These are phyloP conservation scores for Capreolus pygargus DNA, from an alignment of 2,113 vertebrate species.

Conservation along the genomic window DNA sequence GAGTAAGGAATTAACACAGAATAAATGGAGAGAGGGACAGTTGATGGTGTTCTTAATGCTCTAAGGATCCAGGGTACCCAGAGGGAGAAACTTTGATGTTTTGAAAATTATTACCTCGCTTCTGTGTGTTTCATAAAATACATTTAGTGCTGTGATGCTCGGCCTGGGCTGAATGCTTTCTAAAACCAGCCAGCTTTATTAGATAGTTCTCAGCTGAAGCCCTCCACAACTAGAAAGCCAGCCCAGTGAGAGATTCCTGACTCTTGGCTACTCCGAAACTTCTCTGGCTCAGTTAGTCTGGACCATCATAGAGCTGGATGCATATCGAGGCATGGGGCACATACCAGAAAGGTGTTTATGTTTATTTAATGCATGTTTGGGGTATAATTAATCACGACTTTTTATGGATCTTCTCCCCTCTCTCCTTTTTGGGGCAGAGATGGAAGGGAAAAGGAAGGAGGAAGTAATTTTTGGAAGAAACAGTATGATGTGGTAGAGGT, in stretches of 20 bases:
- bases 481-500: background rate
- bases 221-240: background rate
- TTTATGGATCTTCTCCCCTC: background rate
- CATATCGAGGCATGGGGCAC: background rate
- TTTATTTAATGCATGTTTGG: background rate
- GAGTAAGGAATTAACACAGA: background rate
- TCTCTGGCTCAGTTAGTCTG: background rate
- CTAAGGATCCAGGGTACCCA: background rate
- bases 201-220: background rate
- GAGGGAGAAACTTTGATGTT: background rate
- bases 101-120: constrained; percentile 46
- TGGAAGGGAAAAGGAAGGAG: background rate
- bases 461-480: background rate
- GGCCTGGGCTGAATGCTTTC: background rate
- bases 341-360: background rate
- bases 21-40: background rate
- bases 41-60: constrained; percentile 9
- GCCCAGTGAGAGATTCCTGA: background rate
- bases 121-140: constrained; percentile 48
- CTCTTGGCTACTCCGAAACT: background rate
- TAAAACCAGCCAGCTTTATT: background rate
- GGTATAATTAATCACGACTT: background rate
- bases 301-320: background rate
- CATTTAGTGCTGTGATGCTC: background rate
- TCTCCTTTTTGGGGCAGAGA: background rate